Base-by-base conservation (phyloP, 2,113 vertebrate genomes). In the Mellivora capensis region DNA sequence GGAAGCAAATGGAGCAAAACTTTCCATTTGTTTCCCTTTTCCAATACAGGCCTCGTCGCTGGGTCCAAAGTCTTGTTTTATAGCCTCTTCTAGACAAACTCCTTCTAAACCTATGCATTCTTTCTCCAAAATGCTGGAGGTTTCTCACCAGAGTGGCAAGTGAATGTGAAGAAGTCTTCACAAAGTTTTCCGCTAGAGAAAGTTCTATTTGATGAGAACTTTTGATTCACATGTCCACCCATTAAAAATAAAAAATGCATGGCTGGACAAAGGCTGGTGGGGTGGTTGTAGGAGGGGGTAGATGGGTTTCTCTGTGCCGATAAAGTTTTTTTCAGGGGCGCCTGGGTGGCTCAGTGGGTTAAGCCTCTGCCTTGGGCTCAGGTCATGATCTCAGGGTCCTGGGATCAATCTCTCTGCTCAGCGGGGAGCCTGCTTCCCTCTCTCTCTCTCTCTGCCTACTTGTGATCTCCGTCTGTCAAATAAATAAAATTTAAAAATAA, bases 161-260 rank as follows among this genome's bases (percentile, higher is more conserved):
- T 67, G 44, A 67, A 31, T 52, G 3, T 57, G 67, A 93, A 67
- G 62, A 52, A 79, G 8, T 17, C 13, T 25, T 42, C n/a, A 79
- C 4, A 47, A 7, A 23, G n/a, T 67, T 86, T 91, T 89, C 72
- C 67, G 27, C 59, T 90, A 76, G 4, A 57, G 71, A 91, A 92
- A 18, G 37, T 54, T 77, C 69, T 79, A 31, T 54, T 76, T 72
- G 87, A 39, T 89, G 8, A 44, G 71, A 81, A 72, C 3, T 81
- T 91, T 80, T 10, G 11, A 67, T 83, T 87, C 37, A 93, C 2
- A 94, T n/a, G 20, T n/a, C 84, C 17, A 94, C 23, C 7, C 71
- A 97, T n/a, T 93, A 84, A 92, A 90, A 93, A 71, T 84, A 17
- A 67, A 94, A 83, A 93, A 39, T 31, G 29, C 42, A 93, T 39